Conservation (phyloP, 1,140 invertebrate species). For the Drosophila oshimai region DNA sequence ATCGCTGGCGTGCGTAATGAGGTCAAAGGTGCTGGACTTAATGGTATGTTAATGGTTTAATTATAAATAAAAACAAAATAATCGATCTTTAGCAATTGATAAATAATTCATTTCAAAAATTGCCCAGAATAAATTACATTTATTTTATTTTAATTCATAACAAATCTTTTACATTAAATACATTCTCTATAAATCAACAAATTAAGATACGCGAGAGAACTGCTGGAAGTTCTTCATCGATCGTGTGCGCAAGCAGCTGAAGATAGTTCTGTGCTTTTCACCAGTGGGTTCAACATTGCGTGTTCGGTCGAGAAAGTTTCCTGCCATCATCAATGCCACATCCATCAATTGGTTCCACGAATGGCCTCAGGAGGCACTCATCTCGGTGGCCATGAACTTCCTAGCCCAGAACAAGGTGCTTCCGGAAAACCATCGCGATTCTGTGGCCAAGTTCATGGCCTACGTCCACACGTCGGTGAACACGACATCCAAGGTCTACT, state of each 20-base stretch:
- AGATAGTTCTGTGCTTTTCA: slow-evolving; percentile 96
- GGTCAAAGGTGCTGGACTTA: slow-evolving; percentile 91
- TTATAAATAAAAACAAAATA: no score
- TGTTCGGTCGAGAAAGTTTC: slow-evolving; percentile 96
- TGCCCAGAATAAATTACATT: no score
- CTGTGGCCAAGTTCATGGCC: slow-evolving; percentile 95
- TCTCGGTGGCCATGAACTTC: slow-evolving; percentile 92
- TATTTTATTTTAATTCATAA: no score
- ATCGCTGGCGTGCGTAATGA: slow-evolving; percentile 94
- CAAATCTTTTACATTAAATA: no score
- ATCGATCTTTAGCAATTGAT: no score
- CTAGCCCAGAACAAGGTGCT: slow-evolving; percentile 91
- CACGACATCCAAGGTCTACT: slow-evolving; percentile 92
- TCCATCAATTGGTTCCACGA: slow-evolving; percentile 99
- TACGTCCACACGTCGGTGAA: slow-evolving; percentile 97
- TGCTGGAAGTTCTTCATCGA: slow-evolving; percentile 99
- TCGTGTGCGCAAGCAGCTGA: slow-evolving; percentile 93
- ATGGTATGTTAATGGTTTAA: no score
- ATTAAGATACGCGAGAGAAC: slow-evolving; percentile 96
- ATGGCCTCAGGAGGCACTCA: slow-evolving; percentile 94
- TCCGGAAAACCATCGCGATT: slow-evolving; percentile 87
- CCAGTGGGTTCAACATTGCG: slow-evolving; percentile 96
- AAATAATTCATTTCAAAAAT: no score
- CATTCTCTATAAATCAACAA: no score
- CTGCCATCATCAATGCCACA: slow-evolving; percentile 96